Conservation (phyloP, 2,113 vertebrate species). For the Ptyas mucosa region DNA sequence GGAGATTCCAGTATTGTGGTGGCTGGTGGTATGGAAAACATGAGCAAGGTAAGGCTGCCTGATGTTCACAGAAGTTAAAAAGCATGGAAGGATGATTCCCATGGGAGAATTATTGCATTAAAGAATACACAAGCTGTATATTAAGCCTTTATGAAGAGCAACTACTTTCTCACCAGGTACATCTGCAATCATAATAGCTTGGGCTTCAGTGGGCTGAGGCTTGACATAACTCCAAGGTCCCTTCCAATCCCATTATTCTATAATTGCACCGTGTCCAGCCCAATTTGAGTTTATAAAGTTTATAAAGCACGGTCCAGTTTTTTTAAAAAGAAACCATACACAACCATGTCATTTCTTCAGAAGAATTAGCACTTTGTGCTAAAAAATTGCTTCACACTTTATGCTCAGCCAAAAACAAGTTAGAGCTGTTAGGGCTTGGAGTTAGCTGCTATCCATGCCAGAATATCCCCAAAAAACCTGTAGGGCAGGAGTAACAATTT, state of each 20-base stretch:
- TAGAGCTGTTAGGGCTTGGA: neutral
- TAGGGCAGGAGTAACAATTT: neutral
- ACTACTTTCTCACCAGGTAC: neutral
- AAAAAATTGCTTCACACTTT: too few relatives aligned
- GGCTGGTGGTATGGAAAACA: constrained; percentile 95
- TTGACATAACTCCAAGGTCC: neutral
- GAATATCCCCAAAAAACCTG: neutral
- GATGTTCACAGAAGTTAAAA: neutral
- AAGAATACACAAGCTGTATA: neutral
- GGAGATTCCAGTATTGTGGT: constrained; percentile 87
- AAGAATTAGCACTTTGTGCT: neutral
- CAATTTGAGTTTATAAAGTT: neutral
- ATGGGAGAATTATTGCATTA: neutral
- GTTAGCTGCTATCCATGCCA: neutral
- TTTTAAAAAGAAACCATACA: neutral
- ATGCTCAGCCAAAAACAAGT: neutral
- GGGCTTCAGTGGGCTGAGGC: neutral
- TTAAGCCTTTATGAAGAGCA: too few relatives aligned
- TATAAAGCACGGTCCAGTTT: neutral
- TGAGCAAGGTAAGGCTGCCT: constrained; percentile 86
- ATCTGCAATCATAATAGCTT: neutral
- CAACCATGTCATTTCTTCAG: neutral
- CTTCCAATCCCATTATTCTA: too few relatives aligned
- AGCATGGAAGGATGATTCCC: neutral
- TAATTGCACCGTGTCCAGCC: neutral